Evolutionary conservation across 2,888 invertebrate species (phyloP), one percentile per base, ranked within the genome.

Genomic region (Drosophila meridiana): DNA sequence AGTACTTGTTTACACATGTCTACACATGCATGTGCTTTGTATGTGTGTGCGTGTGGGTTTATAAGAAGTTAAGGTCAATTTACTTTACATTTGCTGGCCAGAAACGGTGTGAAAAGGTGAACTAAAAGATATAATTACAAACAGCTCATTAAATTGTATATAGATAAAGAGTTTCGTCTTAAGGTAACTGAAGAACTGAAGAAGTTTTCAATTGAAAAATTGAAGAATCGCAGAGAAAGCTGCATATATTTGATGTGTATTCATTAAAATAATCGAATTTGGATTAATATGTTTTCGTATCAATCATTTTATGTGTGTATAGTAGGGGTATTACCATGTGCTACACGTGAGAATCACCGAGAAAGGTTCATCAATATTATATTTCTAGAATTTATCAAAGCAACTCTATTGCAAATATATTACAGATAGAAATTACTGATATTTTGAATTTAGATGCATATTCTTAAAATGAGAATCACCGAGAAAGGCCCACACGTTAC

Each of bases 61-160:
- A 30, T 38, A 11, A 36, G 26, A 62, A 62, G 42, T 38, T 62
- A 59, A 66, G 69, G 66, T 76, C 60, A 55, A 50, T 73, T 73
- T 66, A 61, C 69, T 64, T 66, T 66, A 43, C 36, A 53, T 52
- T 56, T 28, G 20, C 30, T 4, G 4, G 42, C 30, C 36, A 32
- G 11, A 13, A 14, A 45, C 34, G 14, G 45, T 58, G 36, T 26
- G 45, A 58, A 47, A 47, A 47, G 47, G n/a, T 47, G 11, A 28
- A 28, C 28, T n/a, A 7, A 59, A 11, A 47, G 13, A 28, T 38
- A 11, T 38, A 26, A 28, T 58, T 43, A 47, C 8, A 36, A 43
- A 3, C 20, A 42, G n/a, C 43, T 43, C 43, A 43, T 43, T 45
- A 14, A 58, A 26, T 11, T 34, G 2, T 32, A 36, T 36, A 9